Conservation (phyloP, 2,888 invertebrate species). For the Anodontia alba region DNA sequence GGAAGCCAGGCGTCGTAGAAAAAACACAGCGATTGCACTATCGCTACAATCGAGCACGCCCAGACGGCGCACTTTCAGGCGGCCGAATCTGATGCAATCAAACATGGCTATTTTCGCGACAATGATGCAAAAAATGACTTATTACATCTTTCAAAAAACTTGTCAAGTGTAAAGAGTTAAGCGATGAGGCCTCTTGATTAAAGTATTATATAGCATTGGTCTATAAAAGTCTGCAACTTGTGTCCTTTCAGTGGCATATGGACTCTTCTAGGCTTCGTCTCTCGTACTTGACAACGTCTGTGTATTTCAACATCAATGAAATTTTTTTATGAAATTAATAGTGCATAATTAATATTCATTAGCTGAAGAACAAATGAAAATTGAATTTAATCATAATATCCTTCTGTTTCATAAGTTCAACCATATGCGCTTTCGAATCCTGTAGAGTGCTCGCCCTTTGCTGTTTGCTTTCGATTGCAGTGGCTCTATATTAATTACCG, state of each 20-base stretch:
- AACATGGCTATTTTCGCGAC: neutral
- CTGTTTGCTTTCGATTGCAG: no score
- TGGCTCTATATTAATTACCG: no score
- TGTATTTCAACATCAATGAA: neutral
- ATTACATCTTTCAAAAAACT: slow-evolving; percentile 10
- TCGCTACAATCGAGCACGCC: neutral
- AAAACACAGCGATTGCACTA: slow-evolving; percentile 6
- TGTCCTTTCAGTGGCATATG: neutral
- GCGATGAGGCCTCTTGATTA: slow-evolving; percentile 1
- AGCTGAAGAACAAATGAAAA: neutral
- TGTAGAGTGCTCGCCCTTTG: neutral
- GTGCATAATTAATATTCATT: slow-evolving; percentile 2
- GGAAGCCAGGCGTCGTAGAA: slow-evolving; percentile 6
- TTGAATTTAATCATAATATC: neutral
- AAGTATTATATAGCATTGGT: slow-evolving; percentile 2
- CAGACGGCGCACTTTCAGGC: neutral
- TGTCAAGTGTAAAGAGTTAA: neutral
- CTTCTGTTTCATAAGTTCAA: neutral
- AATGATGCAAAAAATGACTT: neutral
- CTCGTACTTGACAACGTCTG: neutral
- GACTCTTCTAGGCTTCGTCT: neutral
- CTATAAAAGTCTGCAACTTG: slow-evolving; percentile 1
- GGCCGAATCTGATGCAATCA: neutral
- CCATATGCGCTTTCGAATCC: neutral
- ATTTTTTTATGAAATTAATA: neutral